A percentile compares a stretch with the other conserved stretches of the same genome.
Conservation (phyloP, 2,888 invertebrate genomes). For the Orchestes rusci region DNA sequence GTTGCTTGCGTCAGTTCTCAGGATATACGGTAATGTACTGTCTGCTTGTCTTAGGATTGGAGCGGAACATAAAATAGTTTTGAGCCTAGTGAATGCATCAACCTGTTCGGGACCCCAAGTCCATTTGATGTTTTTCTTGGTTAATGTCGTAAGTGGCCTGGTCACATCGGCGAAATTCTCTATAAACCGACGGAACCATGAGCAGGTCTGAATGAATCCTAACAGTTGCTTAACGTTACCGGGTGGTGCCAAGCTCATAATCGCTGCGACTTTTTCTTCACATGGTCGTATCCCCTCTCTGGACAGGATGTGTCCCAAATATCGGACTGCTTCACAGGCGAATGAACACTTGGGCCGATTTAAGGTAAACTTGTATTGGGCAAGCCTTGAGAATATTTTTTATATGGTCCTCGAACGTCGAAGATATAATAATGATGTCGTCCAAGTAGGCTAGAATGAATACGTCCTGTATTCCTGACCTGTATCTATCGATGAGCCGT, state of each 20-base stretch:
- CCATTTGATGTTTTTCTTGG: constrained; percentile 21
- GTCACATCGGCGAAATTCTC: constrained; percentile 24
- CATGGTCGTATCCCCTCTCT: no score
- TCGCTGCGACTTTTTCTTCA: constrained; percentile 4
- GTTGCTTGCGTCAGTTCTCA: constrained; percentile 30
- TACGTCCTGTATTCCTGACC: no score
- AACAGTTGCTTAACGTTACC: no score
- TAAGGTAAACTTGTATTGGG: constrained; percentile 16
- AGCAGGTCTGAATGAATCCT: constrained; percentile 23
- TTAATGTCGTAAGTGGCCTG: constrained; percentile 21
- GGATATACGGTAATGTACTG: constrained; percentile 23
- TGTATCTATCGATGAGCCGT: no score
- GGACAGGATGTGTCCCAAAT: no score
- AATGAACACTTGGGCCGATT: no score
- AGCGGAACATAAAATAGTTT: constrained; percentile 21
- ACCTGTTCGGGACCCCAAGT: constrained; percentile 13
- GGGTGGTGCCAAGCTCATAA: constrained; percentile 4
- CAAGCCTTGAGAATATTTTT: constrained; percentile 14
- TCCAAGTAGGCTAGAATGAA: no score
- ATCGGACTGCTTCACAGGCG: no score
- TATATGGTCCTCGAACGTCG: no score
- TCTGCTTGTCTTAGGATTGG: constrained; percentile 28
- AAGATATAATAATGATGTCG: no score
- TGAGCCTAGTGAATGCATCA: constrained; percentile 24
- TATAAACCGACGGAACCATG: constrained; percentile 26